Evolutionary conservation across 2,797 vertebrate genomes (phyloP).

Genomic region (Eospalax fontanierii): DNA sequence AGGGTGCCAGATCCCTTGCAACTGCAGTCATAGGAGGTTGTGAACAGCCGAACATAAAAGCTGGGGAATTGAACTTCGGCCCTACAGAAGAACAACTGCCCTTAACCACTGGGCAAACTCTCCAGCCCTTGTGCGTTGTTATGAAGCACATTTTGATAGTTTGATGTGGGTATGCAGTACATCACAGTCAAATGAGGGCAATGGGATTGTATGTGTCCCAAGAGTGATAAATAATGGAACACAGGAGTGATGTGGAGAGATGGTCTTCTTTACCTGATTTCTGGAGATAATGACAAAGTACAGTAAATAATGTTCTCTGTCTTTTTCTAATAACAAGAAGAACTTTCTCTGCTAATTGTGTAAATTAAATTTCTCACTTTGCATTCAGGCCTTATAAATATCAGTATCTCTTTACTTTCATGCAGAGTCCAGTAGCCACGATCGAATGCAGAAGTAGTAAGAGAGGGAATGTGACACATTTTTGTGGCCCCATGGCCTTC

Average conservation of each 20-base stretch:
- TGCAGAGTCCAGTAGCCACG: background rate
- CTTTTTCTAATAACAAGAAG: background rate
- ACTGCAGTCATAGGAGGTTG: background rate
- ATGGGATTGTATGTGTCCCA: background rate
- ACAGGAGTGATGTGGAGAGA: background rate
- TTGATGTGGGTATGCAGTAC: background rate
- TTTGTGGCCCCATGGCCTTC: accelerated
- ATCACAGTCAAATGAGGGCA: background rate
- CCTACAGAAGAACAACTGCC: background rate
- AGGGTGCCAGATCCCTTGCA: background rate
- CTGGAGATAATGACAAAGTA: background rate
- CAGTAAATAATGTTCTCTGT: background rate
- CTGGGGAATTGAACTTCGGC: background rate
- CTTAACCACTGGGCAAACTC: background rate
- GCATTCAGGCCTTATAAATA: background rate
- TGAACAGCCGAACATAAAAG: too few species aligned
- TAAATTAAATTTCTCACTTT: background rate
- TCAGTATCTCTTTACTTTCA: background rate
- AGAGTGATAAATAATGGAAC: background rate
- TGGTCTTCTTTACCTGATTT: background rate
- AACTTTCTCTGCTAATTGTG: background rate
- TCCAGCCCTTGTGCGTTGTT: background rate
- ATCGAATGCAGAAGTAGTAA: background rate
- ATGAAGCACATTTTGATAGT: background rate
- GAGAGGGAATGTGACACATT: too few species aligned